Base-by-base conservation (phyloP, 2,113 vertebrate species). In the Oreochromis spilurus region DNA sequence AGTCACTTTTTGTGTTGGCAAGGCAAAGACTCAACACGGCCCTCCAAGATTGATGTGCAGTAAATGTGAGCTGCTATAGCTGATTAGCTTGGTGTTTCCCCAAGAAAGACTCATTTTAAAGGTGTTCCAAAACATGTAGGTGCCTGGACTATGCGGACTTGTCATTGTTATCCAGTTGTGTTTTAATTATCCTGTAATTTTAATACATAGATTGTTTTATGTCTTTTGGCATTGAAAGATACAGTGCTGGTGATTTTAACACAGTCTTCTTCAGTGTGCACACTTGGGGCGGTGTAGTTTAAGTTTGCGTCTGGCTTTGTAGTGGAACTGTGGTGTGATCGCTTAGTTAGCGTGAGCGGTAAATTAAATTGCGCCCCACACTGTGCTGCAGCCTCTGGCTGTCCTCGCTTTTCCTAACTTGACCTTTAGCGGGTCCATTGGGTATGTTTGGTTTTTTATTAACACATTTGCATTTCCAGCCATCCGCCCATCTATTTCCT, bases 11-110 rank as follows among this genome's bases (percentile, higher is more conserved):
- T 29, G 16, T 72, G 3, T 26, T 72, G 67, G 6, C 14, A 40
- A 72, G 45, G 0, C 21, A 45, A 65, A 45, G 0, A 26, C 43
- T 72, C 12, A 70, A 26, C 13, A 1, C 0, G 0, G 7, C 13
- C 1, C 38, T 45, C 21, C 13, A 48, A 72, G 14, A 48, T 7
- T 29, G 14, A 72, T 6, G 40, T n/a, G 9, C 52, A n/a, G 52
- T n/a, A 52, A 52, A 52, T n/a, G 7, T n/a, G 48, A 50, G 7
- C 7, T 19, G 17, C 48, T 52, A 19, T 19, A 19, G 48, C 48
- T 50, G 48, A 19, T 7, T 19, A 52, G 48, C 17, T 19, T 7
- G 19, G n/a, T 45, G 40, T 72, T 45, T 72, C 67, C 21, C 14
- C 14, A 26, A 45, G 40, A 72, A 21, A 45, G 21, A 45, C 67